Evolutionary conservation across 2,113 vertebrate species (phyloP).

Genomic region (Macroglossus sobrinus): DNA sequence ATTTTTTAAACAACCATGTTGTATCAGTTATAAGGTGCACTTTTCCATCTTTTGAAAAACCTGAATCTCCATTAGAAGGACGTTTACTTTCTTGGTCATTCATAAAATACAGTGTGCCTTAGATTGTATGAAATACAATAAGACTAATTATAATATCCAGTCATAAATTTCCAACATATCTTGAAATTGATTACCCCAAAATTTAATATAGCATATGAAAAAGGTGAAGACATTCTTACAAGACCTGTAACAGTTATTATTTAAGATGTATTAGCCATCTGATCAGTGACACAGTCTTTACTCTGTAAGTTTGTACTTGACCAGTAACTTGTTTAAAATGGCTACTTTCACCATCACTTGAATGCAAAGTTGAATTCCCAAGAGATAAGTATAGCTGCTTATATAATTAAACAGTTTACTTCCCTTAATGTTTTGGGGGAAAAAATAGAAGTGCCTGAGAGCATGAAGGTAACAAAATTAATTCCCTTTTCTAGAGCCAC

Average conservation of each 20-base stretch:
- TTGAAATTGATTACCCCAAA: background rate
- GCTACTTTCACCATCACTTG: constrained; percentile 22
- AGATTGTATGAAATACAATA: background rate
- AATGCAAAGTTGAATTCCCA: constrained; percentile 25
- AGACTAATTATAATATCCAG: background rate
- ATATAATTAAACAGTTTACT: constrained; percentile 61
- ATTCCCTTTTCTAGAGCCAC: constrained; percentile 30
- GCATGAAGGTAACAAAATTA: constrained; percentile 46
- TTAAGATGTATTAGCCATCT: background rate
- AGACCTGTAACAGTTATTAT: background rate
- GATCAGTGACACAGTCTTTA: background rate
- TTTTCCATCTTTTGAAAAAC: background rate
- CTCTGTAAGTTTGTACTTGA: background rate
- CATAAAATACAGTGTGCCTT: background rate
- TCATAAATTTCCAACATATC: background rate
- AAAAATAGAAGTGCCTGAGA: constrained; percentile 18
- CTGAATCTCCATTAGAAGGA: background rate
- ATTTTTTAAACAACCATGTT: background rate
- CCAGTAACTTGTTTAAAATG: constrained; percentile 21
- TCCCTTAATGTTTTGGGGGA: constrained; percentile 6
- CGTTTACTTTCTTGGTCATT: background rate
- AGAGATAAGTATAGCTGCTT: background rate
- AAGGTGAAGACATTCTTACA: background rate
- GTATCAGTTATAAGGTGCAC: background rate
- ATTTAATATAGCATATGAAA: background rate